Evolutionary conservation across 1,140 invertebrate genomes (phyloP).

Genomic region (Amyelois transitella): DNA sequence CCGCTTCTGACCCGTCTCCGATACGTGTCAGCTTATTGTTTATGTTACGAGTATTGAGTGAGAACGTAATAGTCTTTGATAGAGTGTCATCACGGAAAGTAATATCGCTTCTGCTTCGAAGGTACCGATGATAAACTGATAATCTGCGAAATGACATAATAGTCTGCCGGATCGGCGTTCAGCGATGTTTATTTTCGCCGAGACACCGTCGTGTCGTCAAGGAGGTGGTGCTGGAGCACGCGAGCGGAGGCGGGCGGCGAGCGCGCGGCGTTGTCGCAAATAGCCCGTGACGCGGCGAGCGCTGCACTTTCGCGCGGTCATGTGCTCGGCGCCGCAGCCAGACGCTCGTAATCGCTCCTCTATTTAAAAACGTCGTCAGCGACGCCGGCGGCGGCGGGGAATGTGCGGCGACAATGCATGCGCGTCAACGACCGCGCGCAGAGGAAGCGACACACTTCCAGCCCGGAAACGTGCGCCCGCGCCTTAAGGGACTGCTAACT

Average conservation of each 20-base stretch:
- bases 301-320: conserved; percentile 69
- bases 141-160: background rate
- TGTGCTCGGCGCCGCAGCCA: conserved; percentile 62
- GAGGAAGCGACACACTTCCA: conserved; percentile 71
- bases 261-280: conserved; percentile 46
- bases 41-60: background rate
- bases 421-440: conserved; percentile 67
- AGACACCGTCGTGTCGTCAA: background rate
- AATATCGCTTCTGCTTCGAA: background rate
- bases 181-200: background rate
- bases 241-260: conserved; percentile 27
- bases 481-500: conserved; percentile 68
- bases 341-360: conserved; percentile 67
- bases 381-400: conserved; percentile 54
- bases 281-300: conserved; percentile 68
- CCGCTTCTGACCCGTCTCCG: background rate
- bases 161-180: background rate
- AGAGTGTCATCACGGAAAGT: background rate
- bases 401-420: conserved; percentile 63
- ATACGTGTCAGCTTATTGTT: background rate
- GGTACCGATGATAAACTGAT: conserved; percentile 6
- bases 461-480: conserved; percentile 67
- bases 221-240: background rate
- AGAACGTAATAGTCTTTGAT: background rate
- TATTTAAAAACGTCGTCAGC: conserved; percentile 66